Conservation (phyloP, 1,140 invertebrate species). For the Heliconius himera region DNA sequence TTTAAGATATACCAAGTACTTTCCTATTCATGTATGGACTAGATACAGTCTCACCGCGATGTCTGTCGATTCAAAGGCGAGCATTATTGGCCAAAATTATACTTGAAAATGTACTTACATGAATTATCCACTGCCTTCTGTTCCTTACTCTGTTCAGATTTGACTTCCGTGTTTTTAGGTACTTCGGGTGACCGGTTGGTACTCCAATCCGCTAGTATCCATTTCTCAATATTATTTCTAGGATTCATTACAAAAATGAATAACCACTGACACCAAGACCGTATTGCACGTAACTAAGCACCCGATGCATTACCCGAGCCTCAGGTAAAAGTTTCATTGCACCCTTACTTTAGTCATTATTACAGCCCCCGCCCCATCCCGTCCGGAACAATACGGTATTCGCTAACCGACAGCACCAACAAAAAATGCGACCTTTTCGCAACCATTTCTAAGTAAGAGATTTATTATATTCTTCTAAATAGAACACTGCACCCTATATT, state of each 20-base stretch:
- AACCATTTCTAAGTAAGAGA: conserved; percentile 58
- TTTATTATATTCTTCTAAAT: conserved; percentile 46
- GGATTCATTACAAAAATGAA: conserved; percentile 46
- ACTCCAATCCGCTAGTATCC: conserved; percentile 63
- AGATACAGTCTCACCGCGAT: too few relatives aligned
- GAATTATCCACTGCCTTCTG: not conserved
- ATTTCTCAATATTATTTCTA: conserved; percentile 54
- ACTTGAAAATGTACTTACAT: conserved; percentile 24
- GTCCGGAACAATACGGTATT: conserved; percentile 67
- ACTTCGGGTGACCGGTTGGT: conserved; percentile 39
- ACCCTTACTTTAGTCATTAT: conserved; percentile 69
- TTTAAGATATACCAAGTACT: not conserved
- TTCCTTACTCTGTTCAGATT: conserved; percentile 20
- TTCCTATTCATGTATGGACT: too few relatives aligned
- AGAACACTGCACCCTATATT: conserved; percentile 31
- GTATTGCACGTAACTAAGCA: conserved; percentile 43
- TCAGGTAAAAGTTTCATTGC: conserved; percentile 77
- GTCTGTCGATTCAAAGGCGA: not conserved
- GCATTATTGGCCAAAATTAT: not conserved
- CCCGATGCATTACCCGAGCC: conserved; percentile 47
- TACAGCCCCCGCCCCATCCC: conserved; percentile 57
- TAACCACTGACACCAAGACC: conserved; percentile 30
- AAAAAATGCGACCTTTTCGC: conserved; percentile 75
- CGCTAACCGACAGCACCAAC: conserved; percentile 57
- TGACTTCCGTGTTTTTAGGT: conserved; percentile 33